Evolutionary conservation across 2,888 invertebrate genomes (phyloP).

Genomic region (Apamea sordens): DNA sequence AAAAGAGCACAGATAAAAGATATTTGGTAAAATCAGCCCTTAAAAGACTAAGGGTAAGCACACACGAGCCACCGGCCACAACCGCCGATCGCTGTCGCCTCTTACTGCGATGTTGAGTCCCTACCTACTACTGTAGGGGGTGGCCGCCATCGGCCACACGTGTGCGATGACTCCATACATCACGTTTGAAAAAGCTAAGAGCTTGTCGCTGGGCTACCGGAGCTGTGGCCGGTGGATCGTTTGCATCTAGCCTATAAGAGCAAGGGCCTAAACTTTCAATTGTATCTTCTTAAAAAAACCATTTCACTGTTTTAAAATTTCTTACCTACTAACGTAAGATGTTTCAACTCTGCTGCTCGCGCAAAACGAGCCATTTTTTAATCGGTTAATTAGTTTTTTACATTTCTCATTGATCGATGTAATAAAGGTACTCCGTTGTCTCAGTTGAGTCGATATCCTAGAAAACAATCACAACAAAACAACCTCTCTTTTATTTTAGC

Average conservation of each 20-base stretch:
- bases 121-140: not conserved
- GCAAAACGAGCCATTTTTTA: not conserved
- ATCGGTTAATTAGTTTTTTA: rapidly evolving
- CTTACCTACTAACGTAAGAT: not conserved
- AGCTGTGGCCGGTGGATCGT: not conserved
- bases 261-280: too few relatives aligned
- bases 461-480: too few relatives aligned
- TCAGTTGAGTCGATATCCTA: not conserved
- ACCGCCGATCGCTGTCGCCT: not conserved
- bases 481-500: not conserved
- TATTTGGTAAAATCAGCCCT: not conserved
- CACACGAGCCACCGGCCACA: not conserved
- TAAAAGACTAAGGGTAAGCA: too few relatives aligned
- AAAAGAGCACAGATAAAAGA: not conserved
- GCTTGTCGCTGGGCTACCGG: not conserved
- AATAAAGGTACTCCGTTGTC: not conserved
- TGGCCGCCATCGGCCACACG: not conserved
- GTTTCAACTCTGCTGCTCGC: not conserved
- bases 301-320: not conserved
- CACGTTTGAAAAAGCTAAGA: not conserved
- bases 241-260: not conserved
- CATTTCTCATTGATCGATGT: constrained; percentile 36
- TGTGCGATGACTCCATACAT: not conserved
- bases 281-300: not conserved
- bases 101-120: not conserved